phyloP scores from a whole-genome alignment of 35 echinoderm and acorn worm genomes.

The Apostichopus parvimensis region DNA sequence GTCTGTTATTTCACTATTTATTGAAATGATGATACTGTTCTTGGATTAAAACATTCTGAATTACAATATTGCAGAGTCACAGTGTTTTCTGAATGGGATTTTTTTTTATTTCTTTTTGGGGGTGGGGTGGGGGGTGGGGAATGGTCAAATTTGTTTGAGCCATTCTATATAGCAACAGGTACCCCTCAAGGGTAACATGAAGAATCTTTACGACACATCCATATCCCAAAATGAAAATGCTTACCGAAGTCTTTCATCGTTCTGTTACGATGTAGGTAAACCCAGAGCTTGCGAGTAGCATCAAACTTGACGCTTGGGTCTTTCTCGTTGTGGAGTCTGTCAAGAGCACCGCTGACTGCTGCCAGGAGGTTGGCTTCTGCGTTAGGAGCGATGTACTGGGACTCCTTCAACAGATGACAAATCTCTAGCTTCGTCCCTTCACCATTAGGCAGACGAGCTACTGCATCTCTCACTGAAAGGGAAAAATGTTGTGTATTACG shows the following conservation, averaged over 20 bases:
- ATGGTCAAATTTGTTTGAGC: no score
- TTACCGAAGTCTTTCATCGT: constrained; percentile 86
- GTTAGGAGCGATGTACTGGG: constrained; percentile 72
- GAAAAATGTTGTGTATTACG: neutral
- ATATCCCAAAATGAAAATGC: neutral
- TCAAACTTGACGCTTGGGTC: constrained; percentile 97
- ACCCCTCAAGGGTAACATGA: no score
- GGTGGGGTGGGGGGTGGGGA: no score
- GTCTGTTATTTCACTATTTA: no score
- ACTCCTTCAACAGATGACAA: constrained; percentile 91
- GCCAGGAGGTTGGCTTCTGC: constrained; percentile 80
- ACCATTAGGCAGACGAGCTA: constrained; percentile 86
- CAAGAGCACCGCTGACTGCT: constrained; percentile 91
- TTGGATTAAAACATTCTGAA: no score
- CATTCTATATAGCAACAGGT: no score
- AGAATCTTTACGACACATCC: no score
- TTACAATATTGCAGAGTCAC: no score
- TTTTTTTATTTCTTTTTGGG: no score
- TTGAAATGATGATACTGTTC: no score
- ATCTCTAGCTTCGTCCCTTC: constrained; percentile 87
- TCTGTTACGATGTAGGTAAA: constrained; percentile 81
- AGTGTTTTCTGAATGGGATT: no score
- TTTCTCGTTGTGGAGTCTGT: constrained; percentile 95
- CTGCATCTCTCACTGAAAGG: constrained; percentile 85
- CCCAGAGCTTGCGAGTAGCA: constrained; percentile 81